These are phyloP conservation scores for Selene dorsalis DNA, from an alignment of 2,797 vertebrate genomes.

Conservation along the genomic window DNA sequence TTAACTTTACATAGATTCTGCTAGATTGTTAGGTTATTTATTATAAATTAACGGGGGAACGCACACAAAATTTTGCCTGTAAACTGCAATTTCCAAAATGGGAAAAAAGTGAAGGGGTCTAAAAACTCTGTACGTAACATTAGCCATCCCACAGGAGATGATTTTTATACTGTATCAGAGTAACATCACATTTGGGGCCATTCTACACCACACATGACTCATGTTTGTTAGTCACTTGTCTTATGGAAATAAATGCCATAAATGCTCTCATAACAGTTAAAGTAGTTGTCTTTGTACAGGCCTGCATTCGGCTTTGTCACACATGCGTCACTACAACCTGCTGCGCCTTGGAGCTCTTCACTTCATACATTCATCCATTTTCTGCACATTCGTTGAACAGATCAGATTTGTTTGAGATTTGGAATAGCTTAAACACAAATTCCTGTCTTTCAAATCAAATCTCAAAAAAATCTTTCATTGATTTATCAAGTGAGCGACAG, in stretches of 20 bases:
- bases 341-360: constrained; percentile 9
- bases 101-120: too few species aligned
- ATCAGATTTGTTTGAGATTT: neutral
- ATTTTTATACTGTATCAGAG: constrained; percentile 21
- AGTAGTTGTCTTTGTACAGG: constrained; percentile 28
- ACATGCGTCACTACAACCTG: constrained; percentile 39
- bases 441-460: neutral
- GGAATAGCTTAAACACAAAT: neutral
- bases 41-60: too few species aligned
- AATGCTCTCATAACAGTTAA: constrained; percentile 38
- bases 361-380: neutral
- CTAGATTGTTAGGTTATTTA: too few species aligned
- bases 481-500: neutral
- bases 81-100: too few species aligned
- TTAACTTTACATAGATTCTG: too few species aligned
- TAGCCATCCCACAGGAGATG: neutral
- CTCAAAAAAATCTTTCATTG: neutral
- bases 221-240: constrained; percentile 47
- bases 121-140: neutral
- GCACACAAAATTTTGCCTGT: too few species aligned
- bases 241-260: constrained; percentile 47
- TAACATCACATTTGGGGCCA: constrained; percentile 16
- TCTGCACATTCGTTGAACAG: neutral
- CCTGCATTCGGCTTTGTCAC: constrained; percentile 23
- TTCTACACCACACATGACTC: constrained; percentile 27